These are phyloP conservation scores for Grammomys dolichurus DNA, from an alignment of 2,113 vertebrate genomes.

Conservation along the genomic window DNA sequence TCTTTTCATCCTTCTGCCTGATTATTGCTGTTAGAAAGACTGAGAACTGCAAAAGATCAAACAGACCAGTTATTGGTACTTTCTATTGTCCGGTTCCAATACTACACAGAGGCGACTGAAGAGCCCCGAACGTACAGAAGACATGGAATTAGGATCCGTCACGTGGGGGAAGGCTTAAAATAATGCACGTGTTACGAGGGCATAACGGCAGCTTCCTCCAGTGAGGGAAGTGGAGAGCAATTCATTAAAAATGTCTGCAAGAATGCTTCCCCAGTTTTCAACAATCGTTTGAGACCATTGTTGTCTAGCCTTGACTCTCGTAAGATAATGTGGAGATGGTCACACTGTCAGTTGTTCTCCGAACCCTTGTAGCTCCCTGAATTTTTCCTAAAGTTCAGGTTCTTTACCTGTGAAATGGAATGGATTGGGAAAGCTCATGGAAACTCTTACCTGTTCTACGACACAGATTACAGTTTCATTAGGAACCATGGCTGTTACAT, in stretches of 20 bases:
- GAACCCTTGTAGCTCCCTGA: conserved; percentile 13
- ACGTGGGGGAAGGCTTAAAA: conserved; percentile 59
- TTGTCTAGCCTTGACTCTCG: not conserved
- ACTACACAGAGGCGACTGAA: conserved; percentile 83
- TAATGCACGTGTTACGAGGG: conserved; percentile 48
- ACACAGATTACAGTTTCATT: not conserved
- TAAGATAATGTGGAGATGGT: not conserved
- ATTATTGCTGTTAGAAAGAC: conserved; percentile 98
- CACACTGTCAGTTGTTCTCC: conserved; percentile 18
- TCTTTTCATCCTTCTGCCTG: conserved; percentile 99
- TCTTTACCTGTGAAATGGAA: conserved; percentile 22
- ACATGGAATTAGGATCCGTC: conserved; percentile 74
- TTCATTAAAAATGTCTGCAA: conserved; percentile 29
- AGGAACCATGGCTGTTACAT: not conserved
- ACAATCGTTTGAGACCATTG: conserved; percentile 3
- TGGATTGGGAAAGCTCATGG: not conserved
- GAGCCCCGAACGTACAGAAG: conserved; percentile 81
- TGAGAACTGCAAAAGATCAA: conserved; percentile 95
- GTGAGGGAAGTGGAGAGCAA: conserved; percentile 27
- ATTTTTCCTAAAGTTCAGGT: conserved; percentile 22
- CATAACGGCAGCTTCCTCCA: conserved; percentile 33
- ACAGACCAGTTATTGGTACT: conserved; percentile 91
- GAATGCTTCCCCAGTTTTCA: conserved; percentile 52
- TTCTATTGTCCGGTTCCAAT: conserved; percentile 89
- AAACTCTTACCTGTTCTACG: not conserved